Evolutionary conservation across 2,888 invertebrate species (phyloP), one percentile per base, ranked within the genome.

Genomic region (Agonopterix arenella): DNA sequence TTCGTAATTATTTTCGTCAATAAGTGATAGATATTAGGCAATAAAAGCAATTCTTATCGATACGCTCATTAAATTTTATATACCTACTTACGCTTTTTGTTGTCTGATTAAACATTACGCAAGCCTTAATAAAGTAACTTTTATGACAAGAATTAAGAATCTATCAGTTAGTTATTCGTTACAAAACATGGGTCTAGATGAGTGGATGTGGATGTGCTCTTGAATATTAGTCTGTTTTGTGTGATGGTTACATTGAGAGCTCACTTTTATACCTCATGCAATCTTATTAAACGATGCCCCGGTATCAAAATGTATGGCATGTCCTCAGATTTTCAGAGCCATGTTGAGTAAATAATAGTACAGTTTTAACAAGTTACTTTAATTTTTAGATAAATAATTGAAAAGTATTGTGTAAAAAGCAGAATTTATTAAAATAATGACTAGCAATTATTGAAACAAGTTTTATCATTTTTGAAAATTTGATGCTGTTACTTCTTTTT

Each of bases 401-500:
- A 40, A n/a, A 57, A 48, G 55, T 53, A 58, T 57, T 60, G 53
- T 61, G 53, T 58, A 62, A 52, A 58, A 52, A 55, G 42, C 57
- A 55, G 49, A 57, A 49, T 47, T 13, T 49, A 53, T 52, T 40
- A 37, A 52, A 52, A 49, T 50, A 50, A 44, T 51, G 43, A 54
- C 45, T 50, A 41, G 18, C 18, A 36, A 60, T 61, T 65, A 68
- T 68, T 70, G 59, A 66, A 73, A 73, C 68, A 64, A 70, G 58
- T 66, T 56, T 73, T 78, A 76, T 79, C 61, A 71, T 80, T 84
- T 79, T 80, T 77, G 68, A 73, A 82, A 75, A 70, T 80, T 83
- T 80, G 79, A 83, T 73, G 78, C 76, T 80, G 82, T 88, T 86
- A 82, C 70, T 77, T 83, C 71, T 78, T 82, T 81, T 79, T 69